Percentiles rank a stretch among this genome's conserved stretches.
Conservation (phyloP, 2,888 invertebrate genomes). For the Chirona hameri region DNA sequence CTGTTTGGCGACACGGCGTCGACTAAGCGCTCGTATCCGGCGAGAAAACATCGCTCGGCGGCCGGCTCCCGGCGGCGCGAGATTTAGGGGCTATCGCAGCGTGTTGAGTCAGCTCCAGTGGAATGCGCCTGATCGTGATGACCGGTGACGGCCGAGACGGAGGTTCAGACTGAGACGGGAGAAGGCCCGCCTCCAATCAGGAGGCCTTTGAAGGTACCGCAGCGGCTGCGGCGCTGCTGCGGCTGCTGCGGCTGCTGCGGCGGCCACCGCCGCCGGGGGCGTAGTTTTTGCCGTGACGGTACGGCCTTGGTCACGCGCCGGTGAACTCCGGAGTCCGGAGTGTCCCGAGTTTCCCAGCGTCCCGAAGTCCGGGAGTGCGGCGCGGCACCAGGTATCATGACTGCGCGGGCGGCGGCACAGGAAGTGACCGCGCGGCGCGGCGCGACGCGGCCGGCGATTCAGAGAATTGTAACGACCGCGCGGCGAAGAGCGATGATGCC, state of each 20-base stretch:
- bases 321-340: too few species aligned
- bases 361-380: too few species aligned
- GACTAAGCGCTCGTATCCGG: neutral
- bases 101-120: neutral
- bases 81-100: neutral
- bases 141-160: neutral
- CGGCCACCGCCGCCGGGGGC: neutral
- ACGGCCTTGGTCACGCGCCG: conserved; percentile 2
- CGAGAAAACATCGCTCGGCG: neutral
- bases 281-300: neutral
- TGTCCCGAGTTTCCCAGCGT: too few species aligned
- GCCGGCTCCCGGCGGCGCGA: neutral
- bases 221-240: too few species aligned
- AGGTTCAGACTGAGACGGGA: neutral
- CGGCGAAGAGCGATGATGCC: too few species aligned
- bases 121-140: neutral
- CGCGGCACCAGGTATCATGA: too few species aligned
- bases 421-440: neutral
- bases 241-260: neutral
- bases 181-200: neutral
- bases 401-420: neutral
- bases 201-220: neutral
- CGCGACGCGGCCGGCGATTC: neutral
- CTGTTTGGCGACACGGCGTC: neutral
- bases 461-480: too few species aligned